Evolutionary conservation across 37 sponge, comb jelly and placozoan species (phyloP).

Genomic region (Bolinopsis microptera): DNA sequence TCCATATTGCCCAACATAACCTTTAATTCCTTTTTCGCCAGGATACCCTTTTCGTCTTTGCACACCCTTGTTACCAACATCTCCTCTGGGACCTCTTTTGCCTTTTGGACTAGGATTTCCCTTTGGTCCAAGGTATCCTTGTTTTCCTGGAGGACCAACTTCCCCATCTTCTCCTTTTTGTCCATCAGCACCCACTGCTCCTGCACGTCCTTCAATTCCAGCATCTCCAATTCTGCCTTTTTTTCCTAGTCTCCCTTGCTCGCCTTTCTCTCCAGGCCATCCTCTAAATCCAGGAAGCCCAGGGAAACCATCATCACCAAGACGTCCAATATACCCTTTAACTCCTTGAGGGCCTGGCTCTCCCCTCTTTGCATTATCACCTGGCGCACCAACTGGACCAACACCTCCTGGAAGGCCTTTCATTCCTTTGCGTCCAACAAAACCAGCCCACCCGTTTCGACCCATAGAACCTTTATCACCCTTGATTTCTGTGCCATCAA

Average conservation of each 20-base stretch:
- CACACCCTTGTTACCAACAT: slow-evolving; percentile 7
- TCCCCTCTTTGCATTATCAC: not conserved
- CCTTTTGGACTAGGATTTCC: not conserved
- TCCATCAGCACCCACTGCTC: not conserved
- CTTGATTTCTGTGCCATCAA: not conserved
- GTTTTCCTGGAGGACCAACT: not conserved
- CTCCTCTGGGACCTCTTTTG: not conserved
- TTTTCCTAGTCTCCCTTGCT: not conserved
- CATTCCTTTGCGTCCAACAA: not conserved
- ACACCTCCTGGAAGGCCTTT: not conserved
- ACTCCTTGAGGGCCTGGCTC: not conserved
- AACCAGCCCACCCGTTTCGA: slow-evolving; percentile 30
- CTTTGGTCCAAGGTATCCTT: not conserved
- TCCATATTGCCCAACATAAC: not conserved
- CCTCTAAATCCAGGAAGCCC: not conserved
- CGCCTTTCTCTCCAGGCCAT: not conserved
- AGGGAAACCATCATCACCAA: slow-evolving; percentile 49
- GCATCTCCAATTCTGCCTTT: not conserved
- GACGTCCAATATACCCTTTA: not conserved
- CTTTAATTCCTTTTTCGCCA: slow-evolving; percentile 12
- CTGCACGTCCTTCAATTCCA: not conserved
- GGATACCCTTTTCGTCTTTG: not conserved
- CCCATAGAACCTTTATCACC: slow-evolving; percentile 5
- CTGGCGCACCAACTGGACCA: not conserved
- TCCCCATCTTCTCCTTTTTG: slow-evolving; percentile 11